These are phyloP conservation scores for Sinocyclocheilus rhinocerous DNA, from an alignment of 2,113 vertebrate genomes.

Conservation along the genomic window DNA sequence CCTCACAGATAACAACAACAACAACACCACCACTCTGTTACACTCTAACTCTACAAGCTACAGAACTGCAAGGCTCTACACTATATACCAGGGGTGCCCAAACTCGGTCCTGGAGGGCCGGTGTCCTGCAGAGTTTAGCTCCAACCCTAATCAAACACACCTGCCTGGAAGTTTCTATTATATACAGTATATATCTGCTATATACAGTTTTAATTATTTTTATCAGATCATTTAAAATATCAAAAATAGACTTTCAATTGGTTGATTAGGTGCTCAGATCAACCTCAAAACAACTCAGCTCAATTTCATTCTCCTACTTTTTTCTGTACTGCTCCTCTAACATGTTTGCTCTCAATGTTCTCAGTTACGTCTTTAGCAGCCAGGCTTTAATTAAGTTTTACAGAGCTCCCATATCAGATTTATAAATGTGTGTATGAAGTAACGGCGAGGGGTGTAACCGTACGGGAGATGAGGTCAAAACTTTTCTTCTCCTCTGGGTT, in stretches of 20 bases:
- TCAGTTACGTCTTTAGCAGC: not conserved
- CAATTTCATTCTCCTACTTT: no score
- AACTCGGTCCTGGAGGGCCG: no score
- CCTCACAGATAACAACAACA: constrained; percentile 23
- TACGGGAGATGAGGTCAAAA: constrained; percentile 99
- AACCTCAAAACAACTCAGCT: not conserved
- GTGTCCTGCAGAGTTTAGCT: no score
- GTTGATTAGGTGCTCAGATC: not conserved
- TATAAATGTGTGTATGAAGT: constrained; percentile 13
- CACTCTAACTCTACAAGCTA: not conserved
- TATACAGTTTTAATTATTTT: no score
- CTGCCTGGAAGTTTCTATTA: no score
- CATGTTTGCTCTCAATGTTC: not conserved
- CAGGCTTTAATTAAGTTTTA: not conserved
- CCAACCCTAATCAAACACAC: no score
- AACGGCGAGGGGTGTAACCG: constrained; percentile 56
- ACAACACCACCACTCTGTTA: not conserved
- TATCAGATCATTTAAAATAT: not conserved
- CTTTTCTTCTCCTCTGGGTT: constrained; percentile 98
- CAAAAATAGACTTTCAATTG: not conserved
- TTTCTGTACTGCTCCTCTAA: not conserved
- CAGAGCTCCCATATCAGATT: not conserved
- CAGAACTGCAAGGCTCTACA: no score
- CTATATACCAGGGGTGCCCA: no score
- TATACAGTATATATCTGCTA: no score